Evolutionary conservation across 2,888 invertebrate genomes (phyloP).

Genomic region (Cotesia congregata): DNA sequence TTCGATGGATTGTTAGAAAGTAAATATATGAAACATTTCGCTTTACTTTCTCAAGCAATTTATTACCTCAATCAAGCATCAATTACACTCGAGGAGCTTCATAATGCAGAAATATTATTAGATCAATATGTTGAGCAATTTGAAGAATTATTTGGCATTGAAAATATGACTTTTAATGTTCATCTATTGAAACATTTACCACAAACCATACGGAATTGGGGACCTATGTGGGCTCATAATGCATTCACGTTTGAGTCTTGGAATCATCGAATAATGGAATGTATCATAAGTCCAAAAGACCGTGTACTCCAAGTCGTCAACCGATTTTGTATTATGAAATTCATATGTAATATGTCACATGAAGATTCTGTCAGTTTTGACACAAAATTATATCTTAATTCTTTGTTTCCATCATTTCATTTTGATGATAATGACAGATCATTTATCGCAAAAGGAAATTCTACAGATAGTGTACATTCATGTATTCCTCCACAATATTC

Average conservation of each 20-base stretch:
- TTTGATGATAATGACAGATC: not conserved
- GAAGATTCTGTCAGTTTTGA: no score
- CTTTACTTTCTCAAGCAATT: conserved; percentile 33
- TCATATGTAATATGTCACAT: no score
- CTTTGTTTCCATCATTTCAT: no score
- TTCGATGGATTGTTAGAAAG: conserved; percentile 15
- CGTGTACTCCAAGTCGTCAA: not conserved
- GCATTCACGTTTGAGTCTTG: conserved; percentile 15
- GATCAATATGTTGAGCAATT: conserved; percentile 27
- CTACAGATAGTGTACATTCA: no score
- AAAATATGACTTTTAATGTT: conserved; percentile 40
- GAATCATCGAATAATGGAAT: conserved; percentile 1
- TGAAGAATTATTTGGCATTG: conserved; percentile 37
- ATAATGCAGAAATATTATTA: conserved; percentile 16
- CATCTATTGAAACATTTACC: conserved; percentile 35
- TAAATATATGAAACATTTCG: conserved; percentile 29
- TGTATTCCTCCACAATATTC: no score
- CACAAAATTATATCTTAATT: no score
- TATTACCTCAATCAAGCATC: conserved; percentile 26
- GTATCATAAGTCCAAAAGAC: not conserved
- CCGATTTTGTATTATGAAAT: conserved; percentile 12
- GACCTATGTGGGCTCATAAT: conserved; percentile 37
- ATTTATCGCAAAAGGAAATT: not conserved
- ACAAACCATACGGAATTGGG: conserved; percentile 31
- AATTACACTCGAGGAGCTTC: conserved; percentile 26